A percentile compares a stretch with the other conserved stretches of the same genome.
Conservation (phyloP, 2,113 vertebrate species). For the Heloderma charlesbogerti region DNA sequence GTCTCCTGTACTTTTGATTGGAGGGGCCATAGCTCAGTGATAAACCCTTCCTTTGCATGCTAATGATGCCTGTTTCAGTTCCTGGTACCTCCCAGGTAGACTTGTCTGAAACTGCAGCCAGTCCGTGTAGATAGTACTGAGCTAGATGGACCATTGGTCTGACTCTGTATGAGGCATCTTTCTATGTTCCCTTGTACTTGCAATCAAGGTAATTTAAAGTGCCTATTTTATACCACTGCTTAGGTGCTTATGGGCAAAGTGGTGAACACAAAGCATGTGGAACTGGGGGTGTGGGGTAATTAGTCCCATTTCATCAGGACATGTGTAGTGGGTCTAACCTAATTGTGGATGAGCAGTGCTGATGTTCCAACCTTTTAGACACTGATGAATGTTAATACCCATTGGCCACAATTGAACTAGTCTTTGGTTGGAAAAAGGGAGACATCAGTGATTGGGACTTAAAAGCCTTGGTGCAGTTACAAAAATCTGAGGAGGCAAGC, state of each 20-base stretch:
- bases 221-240: not conserved
- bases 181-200: not conserved
- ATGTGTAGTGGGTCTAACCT: not conserved
- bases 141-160: not conserved
- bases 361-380: not conserved
- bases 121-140: not conserved
- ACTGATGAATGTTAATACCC: not conserved
- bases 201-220: not conserved
- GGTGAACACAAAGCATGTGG: not conserved
- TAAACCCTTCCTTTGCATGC: not conserved
- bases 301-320: not conserved
- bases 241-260: not conserved
- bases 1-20: not conserved
- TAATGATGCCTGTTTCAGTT: not conserved
- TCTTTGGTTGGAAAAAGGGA: not conserved
- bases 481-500: not conserved
- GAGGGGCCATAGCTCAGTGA: not conserved
- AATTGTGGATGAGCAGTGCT: not conserved
- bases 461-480: not conserved
- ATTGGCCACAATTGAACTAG: not conserved
- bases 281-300: not conserved
- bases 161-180: not conserved
- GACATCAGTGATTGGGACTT: not conserved
- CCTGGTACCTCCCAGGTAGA: not conserved
- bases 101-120: not conserved